These are phyloP conservation scores for Macrotis lagotis DNA, from an alignment of 2,113 vertebrate species.

Conservation along the genomic window DNA sequence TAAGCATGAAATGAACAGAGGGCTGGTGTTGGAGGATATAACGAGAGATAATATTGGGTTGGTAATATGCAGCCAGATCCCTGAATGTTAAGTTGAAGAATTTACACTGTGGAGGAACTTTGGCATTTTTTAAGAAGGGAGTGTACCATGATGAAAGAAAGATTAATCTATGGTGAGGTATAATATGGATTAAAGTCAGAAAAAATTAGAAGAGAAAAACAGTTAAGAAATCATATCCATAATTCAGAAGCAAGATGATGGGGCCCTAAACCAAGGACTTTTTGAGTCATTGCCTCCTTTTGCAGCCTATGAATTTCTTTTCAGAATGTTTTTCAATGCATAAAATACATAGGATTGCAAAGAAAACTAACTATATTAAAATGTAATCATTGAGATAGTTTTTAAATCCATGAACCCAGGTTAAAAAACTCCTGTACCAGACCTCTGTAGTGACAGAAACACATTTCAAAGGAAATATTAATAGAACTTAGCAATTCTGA, in stretches of 20 bases:
- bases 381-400: background rate
- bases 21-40: background rate
- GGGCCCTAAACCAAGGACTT: background rate
- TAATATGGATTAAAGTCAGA: background rate
- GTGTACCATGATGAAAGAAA: background rate
- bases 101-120: background rate
- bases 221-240: background rate
- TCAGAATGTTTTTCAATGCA: background rate
- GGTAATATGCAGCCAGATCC: background rate
- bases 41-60: background rate
- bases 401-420: background rate
- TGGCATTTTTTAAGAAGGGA: background rate
- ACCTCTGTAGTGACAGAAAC: background rate
- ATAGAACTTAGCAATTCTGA: background rate
- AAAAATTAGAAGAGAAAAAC: background rate
- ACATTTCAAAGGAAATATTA: background rate
- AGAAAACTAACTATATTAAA: background rate
- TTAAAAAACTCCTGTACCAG: background rate
- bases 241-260: background rate
- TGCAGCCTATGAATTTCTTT: background rate
- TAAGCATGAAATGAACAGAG: background rate
- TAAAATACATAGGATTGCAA: background rate
- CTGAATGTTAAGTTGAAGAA: background rate
- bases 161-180: background rate
- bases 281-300: background rate